Evolutionary conservation across 2,888 invertebrate species (phyloP).

Genomic region (Doris montereyensis): DNA sequence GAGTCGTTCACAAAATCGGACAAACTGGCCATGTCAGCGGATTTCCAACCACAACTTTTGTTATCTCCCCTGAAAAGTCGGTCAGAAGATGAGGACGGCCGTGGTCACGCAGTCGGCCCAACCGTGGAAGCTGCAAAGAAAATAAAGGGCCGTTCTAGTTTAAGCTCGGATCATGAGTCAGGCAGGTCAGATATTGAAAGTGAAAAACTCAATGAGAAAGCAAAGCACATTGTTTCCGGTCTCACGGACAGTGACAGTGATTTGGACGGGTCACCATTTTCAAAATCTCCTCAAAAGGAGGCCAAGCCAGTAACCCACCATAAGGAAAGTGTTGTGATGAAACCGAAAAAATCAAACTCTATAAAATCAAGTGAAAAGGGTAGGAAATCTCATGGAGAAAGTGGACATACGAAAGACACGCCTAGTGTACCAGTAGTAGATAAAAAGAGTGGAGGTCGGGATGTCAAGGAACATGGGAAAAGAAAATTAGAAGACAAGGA

Average conservation of each 20-base stretch:
- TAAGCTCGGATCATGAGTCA: background rate
- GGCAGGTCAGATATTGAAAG: conserved; percentile 34
- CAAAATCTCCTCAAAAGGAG: background rate
- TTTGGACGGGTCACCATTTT: background rate
- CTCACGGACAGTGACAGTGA: conserved; percentile 41
- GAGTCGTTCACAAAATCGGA: conserved; percentile 27
- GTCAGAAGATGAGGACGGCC: conserved; percentile 4
- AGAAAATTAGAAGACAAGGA: background rate
- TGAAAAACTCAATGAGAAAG: conserved; percentile 10
- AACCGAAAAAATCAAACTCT: background rate
- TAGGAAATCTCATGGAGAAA: background rate
- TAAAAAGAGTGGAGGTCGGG: conserved; percentile 3
- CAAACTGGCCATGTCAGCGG: conserved; percentile 35
- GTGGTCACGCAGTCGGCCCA: background rate
- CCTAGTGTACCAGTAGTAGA: background rate
- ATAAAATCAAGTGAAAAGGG: background rate
- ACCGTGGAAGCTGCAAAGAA: background rate
- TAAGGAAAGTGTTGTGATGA: background rate
- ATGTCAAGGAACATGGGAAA: background rate
- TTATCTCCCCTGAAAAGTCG: conserved; percentile 31
- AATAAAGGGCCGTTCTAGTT: background rate
- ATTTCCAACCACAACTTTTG: conserved; percentile 36
- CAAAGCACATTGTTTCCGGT: conserved; percentile 33
- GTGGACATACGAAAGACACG: background rate
- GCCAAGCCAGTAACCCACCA: background rate